phyloP scores from a whole-genome alignment of 2,113 vertebrate species.

The Tichodroma muraria region DNA sequence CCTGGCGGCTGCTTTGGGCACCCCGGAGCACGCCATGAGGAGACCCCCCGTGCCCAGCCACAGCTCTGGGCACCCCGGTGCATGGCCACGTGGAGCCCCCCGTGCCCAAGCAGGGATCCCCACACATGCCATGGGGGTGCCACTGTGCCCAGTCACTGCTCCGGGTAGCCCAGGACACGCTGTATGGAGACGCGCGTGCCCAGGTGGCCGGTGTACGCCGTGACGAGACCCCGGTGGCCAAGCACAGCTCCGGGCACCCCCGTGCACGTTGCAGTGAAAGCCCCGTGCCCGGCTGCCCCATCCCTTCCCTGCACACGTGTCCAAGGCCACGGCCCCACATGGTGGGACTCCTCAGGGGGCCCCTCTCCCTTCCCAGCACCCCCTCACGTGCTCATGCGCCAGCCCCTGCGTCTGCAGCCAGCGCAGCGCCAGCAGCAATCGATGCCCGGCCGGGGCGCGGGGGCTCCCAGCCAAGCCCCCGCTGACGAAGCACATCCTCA shows the following conservation, averaged over 20 bases:
- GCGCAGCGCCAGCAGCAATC: background rate
- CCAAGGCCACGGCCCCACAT: accelerated
- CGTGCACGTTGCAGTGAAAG: accelerated
- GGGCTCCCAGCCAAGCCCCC: constrained; percentile 13
- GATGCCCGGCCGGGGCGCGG: background rate
- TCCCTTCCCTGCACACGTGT: background rate
- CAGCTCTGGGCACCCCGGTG: background rate
- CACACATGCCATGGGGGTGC: accelerated
- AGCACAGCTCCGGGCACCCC: background rate
- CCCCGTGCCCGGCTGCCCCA: accelerated
- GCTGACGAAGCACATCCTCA: constrained; percentile 21
- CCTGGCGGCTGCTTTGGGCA: background rate
- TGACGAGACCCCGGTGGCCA: accelerated
- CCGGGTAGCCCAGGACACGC: accelerated
- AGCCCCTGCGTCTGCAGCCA: background rate
- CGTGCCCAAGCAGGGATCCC: background rate
- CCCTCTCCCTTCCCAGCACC: background rate
- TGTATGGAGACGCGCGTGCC: accelerated
- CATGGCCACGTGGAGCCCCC: background rate
- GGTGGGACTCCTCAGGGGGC: background rate
- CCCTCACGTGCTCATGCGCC: accelerated
- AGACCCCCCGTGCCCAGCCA: accelerated
- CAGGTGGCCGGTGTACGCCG: accelerated
- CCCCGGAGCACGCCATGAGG: accelerated
- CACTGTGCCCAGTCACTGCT: background rate